Evolutionary conservation across 2,113 vertebrate species (phyloP).

Genomic region (Accipiter virgatus): DNA sequence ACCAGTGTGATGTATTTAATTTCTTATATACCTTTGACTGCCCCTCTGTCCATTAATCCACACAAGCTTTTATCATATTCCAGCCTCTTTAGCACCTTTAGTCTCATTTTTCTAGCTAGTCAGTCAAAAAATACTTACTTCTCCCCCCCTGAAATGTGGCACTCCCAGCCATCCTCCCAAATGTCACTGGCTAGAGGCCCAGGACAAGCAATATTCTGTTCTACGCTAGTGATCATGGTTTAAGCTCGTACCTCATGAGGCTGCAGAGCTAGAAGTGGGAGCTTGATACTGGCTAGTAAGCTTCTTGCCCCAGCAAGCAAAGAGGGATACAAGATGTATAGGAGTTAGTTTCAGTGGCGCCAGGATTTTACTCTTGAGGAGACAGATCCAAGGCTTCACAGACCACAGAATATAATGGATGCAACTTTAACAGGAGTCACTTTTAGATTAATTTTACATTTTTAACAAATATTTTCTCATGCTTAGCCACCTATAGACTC

Average conservation of each 20-base stretch:
- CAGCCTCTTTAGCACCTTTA: background rate
- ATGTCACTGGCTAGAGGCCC: constrained; percentile 48
- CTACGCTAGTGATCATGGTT: background rate
- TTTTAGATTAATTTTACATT: background rate
- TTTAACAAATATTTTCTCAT: background rate
- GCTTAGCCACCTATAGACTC: background rate
- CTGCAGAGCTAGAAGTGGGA: background rate
- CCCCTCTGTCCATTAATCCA: background rate
- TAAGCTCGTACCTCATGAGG: background rate
- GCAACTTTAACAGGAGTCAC: background rate
- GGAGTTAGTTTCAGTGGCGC: background rate
- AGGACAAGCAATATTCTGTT: constrained; percentile 39
- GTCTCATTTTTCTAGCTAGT: background rate
- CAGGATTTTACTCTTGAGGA: background rate
- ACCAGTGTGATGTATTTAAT: background rate
- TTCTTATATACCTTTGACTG: background rate
- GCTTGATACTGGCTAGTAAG: background rate
- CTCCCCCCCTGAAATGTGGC: background rate
- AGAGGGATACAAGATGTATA: background rate
- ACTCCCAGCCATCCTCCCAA: background rate
- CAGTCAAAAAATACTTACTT: background rate
- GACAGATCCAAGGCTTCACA: background rate
- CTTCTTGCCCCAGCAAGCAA: background rate
- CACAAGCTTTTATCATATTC: background rate
- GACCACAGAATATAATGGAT: background rate